These are phyloP conservation scores for Lerema accius DNA, from an alignment of 1,140 invertebrate species.

Conservation along the genomic window DNA sequence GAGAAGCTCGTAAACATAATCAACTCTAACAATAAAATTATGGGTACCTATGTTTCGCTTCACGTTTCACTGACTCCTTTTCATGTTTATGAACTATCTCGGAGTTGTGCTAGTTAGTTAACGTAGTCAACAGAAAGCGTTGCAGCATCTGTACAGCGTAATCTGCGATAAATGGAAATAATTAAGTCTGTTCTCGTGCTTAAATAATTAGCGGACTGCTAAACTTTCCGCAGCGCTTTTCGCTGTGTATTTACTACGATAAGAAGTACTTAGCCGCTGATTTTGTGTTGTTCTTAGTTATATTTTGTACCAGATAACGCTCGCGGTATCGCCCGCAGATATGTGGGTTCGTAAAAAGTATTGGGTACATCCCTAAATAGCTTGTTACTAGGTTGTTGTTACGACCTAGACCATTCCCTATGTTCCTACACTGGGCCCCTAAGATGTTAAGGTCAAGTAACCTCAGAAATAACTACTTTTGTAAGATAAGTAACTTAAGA, in stretches of 20 bases:
- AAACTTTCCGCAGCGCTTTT: constrained; percentile 10
- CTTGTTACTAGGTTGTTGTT: too few relatives aligned
- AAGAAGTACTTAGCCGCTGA: background rate
- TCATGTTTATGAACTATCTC: constrained; percentile 18
- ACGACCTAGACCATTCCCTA: too few relatives aligned
- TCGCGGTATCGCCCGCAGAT: too few relatives aligned
- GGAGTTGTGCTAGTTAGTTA: constrained; percentile 23
- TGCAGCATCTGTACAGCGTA: constrained; percentile 23
- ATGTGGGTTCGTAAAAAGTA: too few relatives aligned
- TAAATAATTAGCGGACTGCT: constrained; percentile 24
- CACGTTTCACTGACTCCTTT: constrained; percentile 10
- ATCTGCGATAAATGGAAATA: constrained; percentile 26
- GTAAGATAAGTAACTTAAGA: too few relatives aligned
- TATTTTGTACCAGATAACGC: too few relatives aligned
- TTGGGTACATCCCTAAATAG: too few relatives aligned
- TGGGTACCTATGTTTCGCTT: background rate
- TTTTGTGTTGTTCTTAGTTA: background rate
- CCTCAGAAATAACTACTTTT: too few relatives aligned
- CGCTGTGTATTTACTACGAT: constrained; percentile 1
- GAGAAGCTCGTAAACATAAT: too few relatives aligned
- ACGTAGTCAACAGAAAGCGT: constrained; percentile 14
- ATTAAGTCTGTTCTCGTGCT: constrained; percentile 28
- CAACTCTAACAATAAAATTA: too few relatives aligned
- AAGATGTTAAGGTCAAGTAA: too few relatives aligned
- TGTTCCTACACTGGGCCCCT: too few relatives aligned